Evolutionary conservation across 2,113 vertebrate genomes (phyloP).

Genomic region (Rhizomys pruinosus): DNA sequence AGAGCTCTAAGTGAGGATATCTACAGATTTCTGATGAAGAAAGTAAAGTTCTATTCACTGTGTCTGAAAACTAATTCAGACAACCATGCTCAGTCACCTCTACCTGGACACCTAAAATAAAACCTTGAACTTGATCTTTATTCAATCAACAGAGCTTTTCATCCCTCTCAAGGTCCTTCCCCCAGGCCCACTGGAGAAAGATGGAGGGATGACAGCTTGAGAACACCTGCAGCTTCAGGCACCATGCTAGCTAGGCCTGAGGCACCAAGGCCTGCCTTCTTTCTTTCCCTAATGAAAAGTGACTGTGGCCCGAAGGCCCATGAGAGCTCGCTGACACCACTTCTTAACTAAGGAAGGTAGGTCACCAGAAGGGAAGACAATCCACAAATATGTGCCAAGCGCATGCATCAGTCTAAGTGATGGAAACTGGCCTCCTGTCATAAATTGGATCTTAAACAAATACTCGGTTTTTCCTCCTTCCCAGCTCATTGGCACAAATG

Average conservation of each 20-base stretch:
- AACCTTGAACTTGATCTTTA: background rate
- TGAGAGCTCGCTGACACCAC: background rate
- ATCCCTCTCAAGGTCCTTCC: background rate
- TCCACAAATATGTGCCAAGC: background rate
- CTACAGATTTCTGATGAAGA: background rate
- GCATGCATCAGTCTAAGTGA: background rate
- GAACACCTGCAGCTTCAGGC: background rate
- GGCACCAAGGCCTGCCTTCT: background rate
- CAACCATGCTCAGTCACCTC: background rate
- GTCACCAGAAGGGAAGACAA: background rate
- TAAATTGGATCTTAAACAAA: slow-evolving; percentile 32
- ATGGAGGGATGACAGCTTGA: rapidly evolving
- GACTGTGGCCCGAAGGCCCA: background rate
- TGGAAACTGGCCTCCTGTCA: background rate
- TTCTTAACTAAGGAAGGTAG: slow-evolving; percentile 9
- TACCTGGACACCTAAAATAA: background rate
- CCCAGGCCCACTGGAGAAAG: background rate
- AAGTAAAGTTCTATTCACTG: slow-evolving; percentile 3
- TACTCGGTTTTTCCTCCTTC: background rate
- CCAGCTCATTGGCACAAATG: background rate
- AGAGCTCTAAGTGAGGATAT: background rate
- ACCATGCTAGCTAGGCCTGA: background rate
- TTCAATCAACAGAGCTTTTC: background rate
- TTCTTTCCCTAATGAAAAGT: background rate
- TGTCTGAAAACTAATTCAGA: slow-evolving; percentile 34